Percentiles rank a stretch among this genome's conserved stretches.
Conservation (phyloP, 35 echinoderm and acorn worm species). For the Patiria miniata region DNA sequence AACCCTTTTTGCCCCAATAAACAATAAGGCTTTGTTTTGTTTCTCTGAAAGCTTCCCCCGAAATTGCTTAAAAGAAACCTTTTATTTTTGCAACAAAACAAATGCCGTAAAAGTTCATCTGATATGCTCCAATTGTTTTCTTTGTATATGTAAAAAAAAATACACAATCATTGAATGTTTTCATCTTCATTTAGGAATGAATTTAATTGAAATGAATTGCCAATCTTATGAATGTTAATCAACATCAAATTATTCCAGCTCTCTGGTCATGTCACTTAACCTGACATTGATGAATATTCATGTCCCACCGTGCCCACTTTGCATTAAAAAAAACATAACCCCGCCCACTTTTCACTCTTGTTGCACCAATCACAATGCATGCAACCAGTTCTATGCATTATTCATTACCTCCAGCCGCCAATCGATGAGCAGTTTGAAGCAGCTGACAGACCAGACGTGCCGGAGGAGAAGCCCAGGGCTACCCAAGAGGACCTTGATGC, state of each 20-base stretch:
- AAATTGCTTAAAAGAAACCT: constrained; percentile 2
- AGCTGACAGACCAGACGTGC: not conserved
- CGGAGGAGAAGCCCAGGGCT: not conserved
- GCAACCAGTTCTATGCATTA: constrained; percentile 9
- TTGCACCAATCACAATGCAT: constrained; percentile 25
- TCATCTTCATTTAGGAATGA: no score
- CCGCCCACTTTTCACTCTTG: not conserved
- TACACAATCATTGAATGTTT: no score
- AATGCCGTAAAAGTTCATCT: no score
- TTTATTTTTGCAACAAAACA: no score
- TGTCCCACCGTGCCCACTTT: constrained; percentile 8
- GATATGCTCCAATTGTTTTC: no score
- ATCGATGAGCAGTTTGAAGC: not conserved
- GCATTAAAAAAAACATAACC: not conserved
- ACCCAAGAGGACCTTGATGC: constrained; percentile 3
- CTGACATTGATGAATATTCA: constrained; percentile 20
- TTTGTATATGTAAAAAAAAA: no score
- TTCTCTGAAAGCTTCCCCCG: not conserved
- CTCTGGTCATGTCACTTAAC: not conserved
- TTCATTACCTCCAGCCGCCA: constrained; percentile 21
- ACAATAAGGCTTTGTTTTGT: not conserved
- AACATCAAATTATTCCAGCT: no score
- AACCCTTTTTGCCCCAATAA: not conserved
- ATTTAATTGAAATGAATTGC: no score
- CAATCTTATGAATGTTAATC: no score